These are phyloP conservation scores for Monomorium pharaonis DNA, from an alignment of 1,140 invertebrate species.

Conservation along the genomic window DNA sequence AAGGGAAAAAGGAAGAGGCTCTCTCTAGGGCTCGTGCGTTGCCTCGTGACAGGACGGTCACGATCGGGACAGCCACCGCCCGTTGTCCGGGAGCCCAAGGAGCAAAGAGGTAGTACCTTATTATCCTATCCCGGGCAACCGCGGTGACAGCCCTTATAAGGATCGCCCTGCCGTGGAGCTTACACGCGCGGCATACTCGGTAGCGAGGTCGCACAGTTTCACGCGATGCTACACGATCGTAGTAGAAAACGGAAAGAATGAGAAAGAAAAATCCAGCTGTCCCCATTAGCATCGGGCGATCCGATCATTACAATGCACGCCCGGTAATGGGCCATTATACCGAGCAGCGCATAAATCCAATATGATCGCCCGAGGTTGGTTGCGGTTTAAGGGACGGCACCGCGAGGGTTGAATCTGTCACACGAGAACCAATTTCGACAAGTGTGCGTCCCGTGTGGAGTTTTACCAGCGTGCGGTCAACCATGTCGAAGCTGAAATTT, in stretches of 20 bases:
- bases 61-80: conserved; percentile 77
- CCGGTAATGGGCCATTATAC: conserved; percentile 76
- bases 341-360: conserved; percentile 41
- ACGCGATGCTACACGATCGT: conserved; percentile 28
- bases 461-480: not conserved
- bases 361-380: conserved; percentile 14
- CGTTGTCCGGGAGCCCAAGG: conserved; percentile 74
- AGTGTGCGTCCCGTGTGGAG: not conserved
- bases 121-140: conserved; percentile 80
- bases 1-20: not conserved
- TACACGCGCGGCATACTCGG: conserved; percentile 44
- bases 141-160: conserved; percentile 80
- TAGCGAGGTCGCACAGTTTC: conserved; percentile 34
- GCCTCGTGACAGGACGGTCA: conserved; percentile 77
- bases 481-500: not conserved
- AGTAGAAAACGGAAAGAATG: conserved; percentile 27
- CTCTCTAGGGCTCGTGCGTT: conserved; percentile 42
- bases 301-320: conserved; percentile 73
- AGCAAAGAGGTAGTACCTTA: conserved; percentile 77
- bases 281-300: conserved; percentile 75
- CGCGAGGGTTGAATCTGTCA: not conserved
- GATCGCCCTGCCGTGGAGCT: conserved; percentile 65
- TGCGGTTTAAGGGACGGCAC: conserved; percentile 6
- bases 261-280: conserved; percentile 54
- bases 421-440: not conserved